These are phyloP conservation scores for Drosophila limbata DNA, from an alignment of 2,888 invertebrate species.

Conservation along the genomic window DNA sequence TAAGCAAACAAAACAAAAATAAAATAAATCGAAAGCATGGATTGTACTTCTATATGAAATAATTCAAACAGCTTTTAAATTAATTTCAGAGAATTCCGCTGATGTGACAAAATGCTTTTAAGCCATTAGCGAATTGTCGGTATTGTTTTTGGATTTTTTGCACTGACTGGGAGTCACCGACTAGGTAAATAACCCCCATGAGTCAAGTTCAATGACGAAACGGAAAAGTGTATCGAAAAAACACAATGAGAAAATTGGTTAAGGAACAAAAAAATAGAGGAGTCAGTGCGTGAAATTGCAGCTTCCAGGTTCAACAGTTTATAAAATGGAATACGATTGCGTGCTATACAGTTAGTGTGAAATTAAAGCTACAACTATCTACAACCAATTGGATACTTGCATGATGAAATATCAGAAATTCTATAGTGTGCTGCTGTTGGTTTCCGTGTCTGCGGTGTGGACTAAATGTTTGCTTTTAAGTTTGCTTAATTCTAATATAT, in stretches of 20 bases:
- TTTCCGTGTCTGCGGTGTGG: slow-evolving; percentile 44
- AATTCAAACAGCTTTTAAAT: slow-evolving; percentile 21
- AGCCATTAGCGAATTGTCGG: slow-evolving; percentile 33
- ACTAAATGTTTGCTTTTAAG: fast-evolving
- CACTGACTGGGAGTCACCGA: slow-evolving; percentile 56
- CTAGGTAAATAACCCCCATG: slow-evolving; percentile 71
- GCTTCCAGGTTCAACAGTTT: slow-evolving; percentile 30
- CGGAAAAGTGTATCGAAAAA: slow-evolving; percentile 28
- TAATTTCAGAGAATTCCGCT: slow-evolving; percentile 24
- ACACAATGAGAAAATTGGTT: slow-evolving; percentile 24
- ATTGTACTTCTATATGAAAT: slow-evolving; percentile 32
- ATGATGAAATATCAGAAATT: slow-evolving; percentile 38
- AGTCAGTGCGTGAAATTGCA: slow-evolving; percentile 71
- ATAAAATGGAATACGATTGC: slow-evolving; percentile 49
- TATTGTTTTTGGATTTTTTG: slow-evolving; percentile 27
- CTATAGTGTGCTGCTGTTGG: slow-evolving; percentile 34
- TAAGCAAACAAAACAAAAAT: slow-evolving; percentile 61
- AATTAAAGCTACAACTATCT: slow-evolving; percentile 13
- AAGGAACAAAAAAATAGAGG: slow-evolving; percentile 3
- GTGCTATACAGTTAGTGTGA: slow-evolving; percentile 43
- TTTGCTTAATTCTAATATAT: background rate
- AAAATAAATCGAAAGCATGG: slow-evolving; percentile 58
- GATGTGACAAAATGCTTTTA: slow-evolving; percentile 66
- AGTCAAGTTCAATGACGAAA: slow-evolving; percentile 81
- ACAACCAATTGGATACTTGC: slow-evolving; percentile 23